These are phyloP conservation scores for Patella vulgata DNA, from an alignment of 1,140 invertebrate genomes.

Conservation along the genomic window DNA sequence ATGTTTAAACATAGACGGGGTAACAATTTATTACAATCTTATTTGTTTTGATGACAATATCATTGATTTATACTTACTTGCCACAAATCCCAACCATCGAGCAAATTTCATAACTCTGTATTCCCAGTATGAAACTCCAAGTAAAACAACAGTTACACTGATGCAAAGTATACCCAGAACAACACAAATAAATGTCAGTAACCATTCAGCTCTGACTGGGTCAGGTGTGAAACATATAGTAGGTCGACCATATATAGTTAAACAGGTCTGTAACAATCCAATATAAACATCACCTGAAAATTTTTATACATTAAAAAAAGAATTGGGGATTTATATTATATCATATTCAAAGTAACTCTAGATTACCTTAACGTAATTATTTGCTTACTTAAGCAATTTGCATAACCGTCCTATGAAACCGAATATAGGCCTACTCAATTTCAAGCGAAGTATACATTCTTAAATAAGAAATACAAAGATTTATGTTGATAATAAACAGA, in stretches of 20 bases:
- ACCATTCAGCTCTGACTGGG: constrained; percentile 84
- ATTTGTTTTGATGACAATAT: no score
- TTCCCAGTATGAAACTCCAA: constrained; percentile 90
- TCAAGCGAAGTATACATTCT: no score
- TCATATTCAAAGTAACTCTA: not conserved
- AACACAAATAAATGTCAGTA: constrained; percentile 89
- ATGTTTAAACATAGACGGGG: no score
- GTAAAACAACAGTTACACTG: constrained; percentile 87
- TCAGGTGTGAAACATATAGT: constrained; percentile 89
- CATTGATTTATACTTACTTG: constrained; percentile 80
- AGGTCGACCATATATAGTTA: constrained; percentile 88
- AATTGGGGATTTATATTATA: not conserved
- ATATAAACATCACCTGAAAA: constrained; percentile 74
- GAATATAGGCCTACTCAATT: no score
- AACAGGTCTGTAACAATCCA: constrained; percentile 92
- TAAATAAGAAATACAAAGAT: no score
- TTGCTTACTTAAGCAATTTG: no score
- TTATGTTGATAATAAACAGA: no score
- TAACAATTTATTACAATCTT: no score
- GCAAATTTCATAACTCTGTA: constrained; percentile 90
- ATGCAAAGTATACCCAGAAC: constrained; percentile 93
- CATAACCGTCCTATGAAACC: no score
- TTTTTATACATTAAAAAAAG: constrained; percentile 6
- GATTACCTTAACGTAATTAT: no score
- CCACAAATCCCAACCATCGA: constrained; percentile 93